These are phyloP conservation scores for Rhizomys pruinosus DNA, from an alignment of 2,113 vertebrate species.

Conservation along the genomic window DNA sequence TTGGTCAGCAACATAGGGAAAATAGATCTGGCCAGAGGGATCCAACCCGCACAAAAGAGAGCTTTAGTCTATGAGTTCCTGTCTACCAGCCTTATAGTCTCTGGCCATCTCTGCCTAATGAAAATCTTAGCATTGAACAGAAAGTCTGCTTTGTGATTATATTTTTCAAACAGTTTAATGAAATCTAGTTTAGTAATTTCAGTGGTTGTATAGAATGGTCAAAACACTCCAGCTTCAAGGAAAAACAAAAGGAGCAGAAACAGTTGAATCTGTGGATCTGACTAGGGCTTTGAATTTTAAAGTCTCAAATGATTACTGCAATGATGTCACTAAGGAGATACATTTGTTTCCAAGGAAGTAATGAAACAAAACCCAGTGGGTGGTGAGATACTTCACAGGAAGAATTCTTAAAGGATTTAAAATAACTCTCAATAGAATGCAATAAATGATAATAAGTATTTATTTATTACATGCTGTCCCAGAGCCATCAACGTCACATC, in stretches of 20 bases:
- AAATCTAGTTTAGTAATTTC: not conserved
- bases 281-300: not conserved
- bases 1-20: constrained; percentile 81
- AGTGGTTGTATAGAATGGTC: not conserved
- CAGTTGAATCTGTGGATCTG: not conserved
- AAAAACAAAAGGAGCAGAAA: not conserved
- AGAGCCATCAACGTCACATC: not conserved
- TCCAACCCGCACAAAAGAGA: constrained; percentile 50
- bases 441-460: not conserved
- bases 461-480: not conserved
- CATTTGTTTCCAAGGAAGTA: not conserved
- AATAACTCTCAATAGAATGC: not conserved
- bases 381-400: not conserved
- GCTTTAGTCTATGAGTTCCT: constrained; percentile 62
- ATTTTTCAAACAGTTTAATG: not conserved
- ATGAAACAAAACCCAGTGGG: not conserved
- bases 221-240: not conserved
- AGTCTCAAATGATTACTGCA: not conserved
- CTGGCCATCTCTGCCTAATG: too few relatives aligned
- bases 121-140: not conserved
- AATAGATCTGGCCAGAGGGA: constrained; percentile 59
- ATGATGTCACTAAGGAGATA: not conserved
- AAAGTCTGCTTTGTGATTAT: not conserved
- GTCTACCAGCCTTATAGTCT: not conserved
- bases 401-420: not conserved